Conservation (phyloP, 2,797 vertebrate genomes). For the Streptopelia turtur region DNA sequence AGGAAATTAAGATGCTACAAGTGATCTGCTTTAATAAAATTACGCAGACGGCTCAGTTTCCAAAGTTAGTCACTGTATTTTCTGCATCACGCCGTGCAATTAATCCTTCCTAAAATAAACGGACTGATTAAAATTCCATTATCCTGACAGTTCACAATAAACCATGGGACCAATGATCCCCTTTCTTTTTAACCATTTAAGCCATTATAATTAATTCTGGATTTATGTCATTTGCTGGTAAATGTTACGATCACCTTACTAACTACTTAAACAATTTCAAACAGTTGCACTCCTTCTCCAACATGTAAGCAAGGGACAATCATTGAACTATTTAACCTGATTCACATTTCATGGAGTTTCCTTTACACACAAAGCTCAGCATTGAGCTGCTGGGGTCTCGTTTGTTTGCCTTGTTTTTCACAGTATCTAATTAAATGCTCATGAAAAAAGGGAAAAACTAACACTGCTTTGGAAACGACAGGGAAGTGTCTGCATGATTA, state of each 20-base stretch:
- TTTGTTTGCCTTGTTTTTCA: not conserved
- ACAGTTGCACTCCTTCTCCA: constrained; percentile 64
- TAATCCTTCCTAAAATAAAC: constrained; percentile 81
- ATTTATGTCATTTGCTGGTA: constrained; percentile 81
- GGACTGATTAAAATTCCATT: constrained; percentile 79
- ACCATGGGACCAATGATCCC: constrained; percentile 57
- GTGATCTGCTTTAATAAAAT: constrained; percentile 72
- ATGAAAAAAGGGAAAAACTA: constrained; percentile 1
- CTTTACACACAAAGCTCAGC: constrained; percentile 58
- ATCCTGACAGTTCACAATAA: constrained; percentile 77
- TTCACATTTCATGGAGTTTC: constrained; percentile 60
- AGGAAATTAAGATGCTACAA: constrained; percentile 75
- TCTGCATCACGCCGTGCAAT: constrained; percentile 72
- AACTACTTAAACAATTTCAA: constrained; percentile 74
- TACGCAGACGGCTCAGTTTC: constrained; percentile 42
- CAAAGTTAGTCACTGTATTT: constrained; percentile 49
- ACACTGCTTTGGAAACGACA: not conserved
- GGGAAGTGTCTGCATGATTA: not conserved
- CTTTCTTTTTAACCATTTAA: constrained; percentile 74
- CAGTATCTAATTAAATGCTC: constrained; percentile 10
- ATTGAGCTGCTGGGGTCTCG: constrained; percentile 30
- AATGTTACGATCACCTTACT: constrained; percentile 80
- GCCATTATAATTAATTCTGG: constrained; percentile 78
- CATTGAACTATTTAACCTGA: constrained; percentile 68
- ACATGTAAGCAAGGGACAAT: constrained; percentile 46